Conservation (phyloP, 53 echinoderm and acorn worm species). For the Glandiceps talaboti region DNA sequence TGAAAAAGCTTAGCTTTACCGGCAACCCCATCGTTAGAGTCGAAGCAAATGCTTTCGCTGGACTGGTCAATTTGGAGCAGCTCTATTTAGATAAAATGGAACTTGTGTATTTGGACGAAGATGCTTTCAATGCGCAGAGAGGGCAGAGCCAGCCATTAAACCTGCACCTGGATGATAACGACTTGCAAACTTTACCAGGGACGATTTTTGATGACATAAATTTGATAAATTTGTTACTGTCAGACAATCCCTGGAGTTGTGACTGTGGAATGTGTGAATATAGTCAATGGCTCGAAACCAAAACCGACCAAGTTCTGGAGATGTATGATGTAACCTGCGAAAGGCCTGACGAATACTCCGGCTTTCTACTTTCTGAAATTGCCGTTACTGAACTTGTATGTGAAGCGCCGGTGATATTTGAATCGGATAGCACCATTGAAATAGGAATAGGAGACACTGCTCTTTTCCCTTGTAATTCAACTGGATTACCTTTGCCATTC, state of each 20-base stretch:
- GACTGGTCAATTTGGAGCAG: background rate
- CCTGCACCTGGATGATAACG: background rate
- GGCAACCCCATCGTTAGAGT: background rate
- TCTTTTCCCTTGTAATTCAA: background rate
- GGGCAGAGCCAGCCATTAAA: background rate
- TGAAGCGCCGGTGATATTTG: background rate
- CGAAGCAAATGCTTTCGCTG: background rate
- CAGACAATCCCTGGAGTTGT: background rate
- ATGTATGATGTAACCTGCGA: background rate
- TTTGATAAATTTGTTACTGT: background rate
- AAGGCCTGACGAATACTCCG: background rate
- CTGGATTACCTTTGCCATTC: background rate
- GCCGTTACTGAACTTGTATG: background rate
- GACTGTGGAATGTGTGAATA: background rate
- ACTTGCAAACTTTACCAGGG: background rate
- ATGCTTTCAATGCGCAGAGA: background rate
- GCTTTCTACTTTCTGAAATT: background rate
- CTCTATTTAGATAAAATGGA: background rate
- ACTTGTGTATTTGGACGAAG: background rate
- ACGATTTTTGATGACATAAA: background rate
- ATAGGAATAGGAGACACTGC: background rate
- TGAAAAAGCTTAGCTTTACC: background rate
- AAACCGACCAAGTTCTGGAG: background rate
- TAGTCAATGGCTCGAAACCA: background rate
- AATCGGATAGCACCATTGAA: background rate